Base-by-base conservation (phyloP, 2,113 vertebrate species). In the Apodemus speciosus region DNA sequence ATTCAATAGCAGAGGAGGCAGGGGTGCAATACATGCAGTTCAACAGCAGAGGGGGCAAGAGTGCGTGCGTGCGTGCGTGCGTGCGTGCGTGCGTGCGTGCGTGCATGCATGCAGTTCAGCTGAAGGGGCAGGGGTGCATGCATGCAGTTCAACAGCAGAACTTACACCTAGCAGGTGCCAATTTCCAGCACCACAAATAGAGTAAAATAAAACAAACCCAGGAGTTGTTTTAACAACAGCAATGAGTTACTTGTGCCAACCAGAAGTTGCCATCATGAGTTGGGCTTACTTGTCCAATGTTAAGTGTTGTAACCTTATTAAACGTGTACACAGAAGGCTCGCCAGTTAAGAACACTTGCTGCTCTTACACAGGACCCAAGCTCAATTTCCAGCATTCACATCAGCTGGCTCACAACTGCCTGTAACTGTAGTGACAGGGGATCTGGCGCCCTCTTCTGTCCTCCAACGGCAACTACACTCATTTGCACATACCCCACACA, bases 171-270 rank as follows among this genome's bases (percentile, higher is more conserved):
- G 38, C 38, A 38, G 27, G 38, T 49, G 49, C 14, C 27, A 43
- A 68, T 56, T 13, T 14, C 40, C 60, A 68, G 2, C 27, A 35
- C 43, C 40, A 38, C 15, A 51, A 30, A 51, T 8, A 68, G 75
- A 20, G 4, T 9, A 81, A 43, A 32, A 15, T 23, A 9, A 38
- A 56, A 49, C 16, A 20, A 94, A 84, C 6, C 38, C 32, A 76
- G 40, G 15, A 79, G 35, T 20, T 85, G 53, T 60, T 94, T 92
- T 85, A 87, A 91, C n/a, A 25, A 86, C 4, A 76, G 40, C 38
- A 15, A 76, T 25, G 91, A 86, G 83, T 81, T 66, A 64, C 77
- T 30, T 88, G 83, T 88, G 4, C 86, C 76, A 93, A 83, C 16
- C 40, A 64, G 7, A 95, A 93, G 38, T 84, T 83, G 38, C 43